Percentiles rank a stretch among this genome's conserved stretches.
phyloP scores from a whole-genome alignment of 2,797 vertebrate genomes.

The Staurois parvus region DNA sequence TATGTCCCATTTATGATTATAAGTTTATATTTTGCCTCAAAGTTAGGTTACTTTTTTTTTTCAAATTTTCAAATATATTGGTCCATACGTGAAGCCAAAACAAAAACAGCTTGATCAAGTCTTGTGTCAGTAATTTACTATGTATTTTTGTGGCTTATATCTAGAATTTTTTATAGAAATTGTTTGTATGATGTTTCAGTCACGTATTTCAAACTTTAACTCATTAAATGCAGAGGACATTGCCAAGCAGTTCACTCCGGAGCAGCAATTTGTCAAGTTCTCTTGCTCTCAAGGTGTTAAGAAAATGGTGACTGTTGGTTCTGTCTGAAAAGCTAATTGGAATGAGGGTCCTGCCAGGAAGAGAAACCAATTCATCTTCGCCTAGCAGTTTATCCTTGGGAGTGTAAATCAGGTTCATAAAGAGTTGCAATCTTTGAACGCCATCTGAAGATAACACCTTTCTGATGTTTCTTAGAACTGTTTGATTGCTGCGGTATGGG shows the following conservation, averaged over 20 bases:
- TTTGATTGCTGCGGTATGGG: constrained; percentile 50
- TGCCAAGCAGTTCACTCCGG: not conserved
- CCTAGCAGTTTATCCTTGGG: constrained; percentile 22
- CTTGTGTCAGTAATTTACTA: not conserved
- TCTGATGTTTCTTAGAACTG: constrained; percentile 51
- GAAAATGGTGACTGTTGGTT: constrained; percentile 53
- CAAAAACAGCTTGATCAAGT: not conserved
- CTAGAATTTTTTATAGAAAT: not conserved
- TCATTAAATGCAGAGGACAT: constrained; percentile 19
- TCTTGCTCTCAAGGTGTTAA: constrained; percentile 51
- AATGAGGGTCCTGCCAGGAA: constrained; percentile 59
- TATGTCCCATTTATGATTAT: not conserved
- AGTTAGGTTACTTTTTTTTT: not conserved
- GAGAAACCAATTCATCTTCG: constrained; percentile 61
- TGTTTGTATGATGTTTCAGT: not conserved
- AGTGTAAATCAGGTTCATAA: constrained; percentile 50
- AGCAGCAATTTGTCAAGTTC: constrained; percentile 25
- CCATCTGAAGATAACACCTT: constrained; percentile 41
- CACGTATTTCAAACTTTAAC: constrained; percentile 29
- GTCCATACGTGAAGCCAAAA: not conserved
- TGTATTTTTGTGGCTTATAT: not conserved
- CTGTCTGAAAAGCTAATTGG: constrained; percentile 60
- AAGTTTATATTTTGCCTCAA: not conserved
- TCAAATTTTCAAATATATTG: not conserved
- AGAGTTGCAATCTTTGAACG: constrained; percentile 30